Conservation (phyloP, 1,140 invertebrate species). For the Drosophila hydei region DNA sequence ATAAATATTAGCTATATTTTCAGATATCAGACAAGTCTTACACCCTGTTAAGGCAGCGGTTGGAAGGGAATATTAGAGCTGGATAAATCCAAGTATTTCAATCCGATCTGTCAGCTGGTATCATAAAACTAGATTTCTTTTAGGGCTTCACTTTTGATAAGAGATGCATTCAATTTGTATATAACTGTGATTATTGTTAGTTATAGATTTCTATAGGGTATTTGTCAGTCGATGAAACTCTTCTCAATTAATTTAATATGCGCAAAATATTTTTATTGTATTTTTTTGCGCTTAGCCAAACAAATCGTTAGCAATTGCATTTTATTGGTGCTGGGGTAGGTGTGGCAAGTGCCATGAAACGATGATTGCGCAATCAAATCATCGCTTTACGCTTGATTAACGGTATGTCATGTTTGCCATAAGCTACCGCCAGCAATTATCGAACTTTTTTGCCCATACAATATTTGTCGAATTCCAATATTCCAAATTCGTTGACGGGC, state of each 20-base stretch:
- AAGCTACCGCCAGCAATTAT: constrained; percentile 36
- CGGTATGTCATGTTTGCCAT: constrained; percentile 37
- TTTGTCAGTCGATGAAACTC: background rate
- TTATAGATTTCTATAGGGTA: background rate
- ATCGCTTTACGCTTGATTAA: constrained; percentile 49
- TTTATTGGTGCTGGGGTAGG: constrained; percentile 7
- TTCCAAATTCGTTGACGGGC: constrained; percentile 7
- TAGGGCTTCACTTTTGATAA: too few species aligned
- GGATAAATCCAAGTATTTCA: background rate
- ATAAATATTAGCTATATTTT: constrained; percentile 65
- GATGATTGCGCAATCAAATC: constrained; percentile 62
- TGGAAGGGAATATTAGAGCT: background rate
- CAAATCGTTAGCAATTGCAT: constrained; percentile 73
- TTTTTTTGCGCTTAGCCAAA: constrained; percentile 56
- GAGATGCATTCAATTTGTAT: background rate
- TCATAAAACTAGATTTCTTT: too few species aligned
- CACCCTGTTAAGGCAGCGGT: background rate
- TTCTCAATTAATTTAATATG: background rate
- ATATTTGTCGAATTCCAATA: constrained; percentile 25
- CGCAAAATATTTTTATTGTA: constrained; percentile 26
- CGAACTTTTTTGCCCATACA: background rate
- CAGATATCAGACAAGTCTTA: background rate
- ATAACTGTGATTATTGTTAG: background rate
- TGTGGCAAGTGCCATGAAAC: constrained; percentile 8
- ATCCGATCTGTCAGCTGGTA: too few species aligned